These are phyloP conservation scores for Sarcophaga carnaria DNA, from an alignment of 2,888 invertebrate species.

Conservation along the genomic window DNA sequence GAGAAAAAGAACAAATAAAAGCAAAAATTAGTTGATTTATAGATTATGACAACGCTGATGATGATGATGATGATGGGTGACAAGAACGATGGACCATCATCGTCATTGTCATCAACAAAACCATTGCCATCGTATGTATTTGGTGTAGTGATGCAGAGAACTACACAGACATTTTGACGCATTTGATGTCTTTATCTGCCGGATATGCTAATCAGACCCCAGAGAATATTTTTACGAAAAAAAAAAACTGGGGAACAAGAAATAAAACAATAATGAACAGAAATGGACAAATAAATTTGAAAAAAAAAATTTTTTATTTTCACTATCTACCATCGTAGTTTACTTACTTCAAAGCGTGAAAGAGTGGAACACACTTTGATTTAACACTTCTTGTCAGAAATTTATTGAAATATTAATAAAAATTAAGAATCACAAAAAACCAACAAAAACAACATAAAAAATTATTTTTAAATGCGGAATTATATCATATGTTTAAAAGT, in stretches of 20 bases:
- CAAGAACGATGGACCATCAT: constrained; percentile 65
- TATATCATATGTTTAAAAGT: too few species aligned
- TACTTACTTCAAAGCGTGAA: not conserved
- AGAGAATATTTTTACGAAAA: constrained; percentile 36
- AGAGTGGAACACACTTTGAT: constrained; percentile 74
- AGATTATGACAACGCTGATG: constrained; percentile 50
- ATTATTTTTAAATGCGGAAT: too few species aligned
- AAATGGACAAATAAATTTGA: constrained; percentile 58
- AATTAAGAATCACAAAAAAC: not conserved
- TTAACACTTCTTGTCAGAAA: constrained; percentile 81
- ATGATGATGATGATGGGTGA: constrained; percentile 58
- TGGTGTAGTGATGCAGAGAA: constrained; percentile 16
- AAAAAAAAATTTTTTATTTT: not conserved
- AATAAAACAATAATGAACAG: constrained; percentile 19
- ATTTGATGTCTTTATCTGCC: constrained; percentile 66
- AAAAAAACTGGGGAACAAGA: not conserved
- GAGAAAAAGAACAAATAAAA: constrained; percentile 26
- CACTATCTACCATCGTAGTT: not conserved
- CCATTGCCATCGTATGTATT: not conserved
- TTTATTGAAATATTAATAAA: constrained; percentile 75
- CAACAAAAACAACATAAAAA: too few species aligned
- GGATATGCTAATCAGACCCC: constrained; percentile 70
- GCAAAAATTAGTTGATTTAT: constrained; percentile 66
- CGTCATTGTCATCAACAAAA: constrained; percentile 16
- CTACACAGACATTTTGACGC: constrained; percentile 65